phyloP scores from a whole-genome alignment of 2,888 invertebrate species.

The Cryptocephalus primarius region DNA sequence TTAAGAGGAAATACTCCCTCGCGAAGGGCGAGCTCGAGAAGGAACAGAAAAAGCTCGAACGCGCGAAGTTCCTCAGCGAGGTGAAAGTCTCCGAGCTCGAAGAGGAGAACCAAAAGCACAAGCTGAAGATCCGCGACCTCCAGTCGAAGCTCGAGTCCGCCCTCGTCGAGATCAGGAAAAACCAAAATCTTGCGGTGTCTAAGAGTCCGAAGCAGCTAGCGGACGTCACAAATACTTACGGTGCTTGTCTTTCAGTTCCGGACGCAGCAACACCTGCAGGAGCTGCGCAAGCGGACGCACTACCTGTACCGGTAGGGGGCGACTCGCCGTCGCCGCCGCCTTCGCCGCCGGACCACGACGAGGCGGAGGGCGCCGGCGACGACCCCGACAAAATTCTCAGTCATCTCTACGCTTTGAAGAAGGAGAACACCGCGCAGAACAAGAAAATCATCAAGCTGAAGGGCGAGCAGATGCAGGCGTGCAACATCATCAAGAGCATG shows the following conservation, averaged over 20 bases:
- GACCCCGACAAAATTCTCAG: constrained; percentile 13
- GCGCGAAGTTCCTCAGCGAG: constrained; percentile 31
- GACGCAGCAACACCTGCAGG: constrained; percentile 31
- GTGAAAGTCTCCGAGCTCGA: constrained; percentile 38
- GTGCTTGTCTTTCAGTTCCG: constrained; percentile 32
- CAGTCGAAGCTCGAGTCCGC: constrained; percentile 29
- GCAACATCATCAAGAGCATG: constrained; percentile 34
- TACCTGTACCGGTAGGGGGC: constrained; percentile 13
- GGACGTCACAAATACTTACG: constrained; percentile 26
- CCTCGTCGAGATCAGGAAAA: constrained; percentile 28
- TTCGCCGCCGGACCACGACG: constrained; percentile 6
- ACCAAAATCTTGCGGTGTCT: constrained; percentile 28
- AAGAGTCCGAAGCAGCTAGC: constrained; percentile 17
- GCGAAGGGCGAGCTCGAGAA: constrained; percentile 15
- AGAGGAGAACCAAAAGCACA: constrained; percentile 31
- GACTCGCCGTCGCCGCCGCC: constrained; percentile 6
- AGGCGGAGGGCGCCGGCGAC: constrained; percentile 1
- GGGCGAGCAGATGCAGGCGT: constrained; percentile 34
- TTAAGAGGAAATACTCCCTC: constrained; percentile 15
- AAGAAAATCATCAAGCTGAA: constrained; percentile 29
- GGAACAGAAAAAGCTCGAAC: constrained; percentile 17
- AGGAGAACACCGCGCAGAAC: constrained; percentile 17
- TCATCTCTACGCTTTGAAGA: constrained; percentile 13
- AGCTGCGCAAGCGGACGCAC: constrained; percentile 25
- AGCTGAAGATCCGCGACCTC: constrained; percentile 24